A percentile compares a stretch with the other conserved stretches of the same genome.
phyloP scores from a whole-genome alignment of 2,888 invertebrate species.

The Lithophane socia region DNA sequence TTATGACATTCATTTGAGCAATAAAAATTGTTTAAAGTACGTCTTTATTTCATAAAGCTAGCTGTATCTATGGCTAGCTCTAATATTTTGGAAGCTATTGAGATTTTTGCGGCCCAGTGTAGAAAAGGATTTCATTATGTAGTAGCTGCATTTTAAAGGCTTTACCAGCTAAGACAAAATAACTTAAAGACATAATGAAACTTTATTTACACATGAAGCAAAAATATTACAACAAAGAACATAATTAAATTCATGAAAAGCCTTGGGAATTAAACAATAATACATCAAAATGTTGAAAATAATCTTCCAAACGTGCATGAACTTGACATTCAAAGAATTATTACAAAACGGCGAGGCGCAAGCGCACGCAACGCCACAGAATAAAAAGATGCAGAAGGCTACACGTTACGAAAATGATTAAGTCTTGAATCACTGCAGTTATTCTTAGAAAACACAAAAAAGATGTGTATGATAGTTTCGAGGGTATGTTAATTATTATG shows the following conservation, averaged over 20 bases:
- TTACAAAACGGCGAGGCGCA: constrained; percentile 56
- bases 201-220: neutral
- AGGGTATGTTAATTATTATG: neutral
- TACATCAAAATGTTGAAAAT: constrained; percentile 54
- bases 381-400: constrained; percentile 25
- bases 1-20: too few relatives aligned
- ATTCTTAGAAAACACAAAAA: neutral
- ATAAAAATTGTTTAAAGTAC: too few relatives aligned
- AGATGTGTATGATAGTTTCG: neutral
- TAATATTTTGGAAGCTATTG: too few relatives aligned
- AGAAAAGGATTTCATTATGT: neutral
- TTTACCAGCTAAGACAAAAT: neutral
- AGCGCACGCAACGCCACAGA: constrained; percentile 2
- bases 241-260: neutral
- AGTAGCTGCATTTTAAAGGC: neutral
- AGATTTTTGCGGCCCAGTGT: too few relatives aligned
- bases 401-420: neutral
- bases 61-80: too few relatives aligned
- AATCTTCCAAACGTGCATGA: constrained; percentile 61
- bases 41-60: too few relatives aligned
- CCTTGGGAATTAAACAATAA: constrained; percentile 40
- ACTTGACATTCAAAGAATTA: constrained; percentile 71
- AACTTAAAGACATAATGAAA: neutral
- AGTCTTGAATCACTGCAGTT: neutral
- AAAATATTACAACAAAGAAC: constrained; percentile 5